These are phyloP conservation scores for Norana najaformis DNA, from an alignment of 2,888 invertebrate species.

Conservation along the genomic window DNA sequence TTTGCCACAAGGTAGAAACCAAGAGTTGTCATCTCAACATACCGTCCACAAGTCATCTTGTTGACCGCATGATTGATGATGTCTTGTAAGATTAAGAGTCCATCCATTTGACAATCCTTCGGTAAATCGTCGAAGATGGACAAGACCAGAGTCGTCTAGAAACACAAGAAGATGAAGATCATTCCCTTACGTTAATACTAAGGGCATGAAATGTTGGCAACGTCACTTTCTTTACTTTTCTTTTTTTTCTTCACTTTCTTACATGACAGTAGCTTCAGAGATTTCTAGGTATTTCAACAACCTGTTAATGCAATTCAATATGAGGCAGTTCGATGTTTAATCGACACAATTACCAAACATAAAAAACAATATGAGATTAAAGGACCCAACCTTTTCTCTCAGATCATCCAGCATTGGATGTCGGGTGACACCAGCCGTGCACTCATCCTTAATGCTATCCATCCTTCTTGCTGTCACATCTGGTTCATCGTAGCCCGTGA, in stretches of 20 bases:
- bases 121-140: slow-evolving; percentile 35
- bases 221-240: too few species aligned
- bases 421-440: neutral
- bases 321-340: too few species aligned
- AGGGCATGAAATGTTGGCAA: too few species aligned
- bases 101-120: slow-evolving; percentile 36
- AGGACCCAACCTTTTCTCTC: neutral
- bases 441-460: neutral
- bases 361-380: too few species aligned
- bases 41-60: slow-evolving; percentile 38
- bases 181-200: neutral
- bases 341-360: too few species aligned
- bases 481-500: neutral
- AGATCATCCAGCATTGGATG: neutral
- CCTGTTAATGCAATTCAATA: too few species aligned
- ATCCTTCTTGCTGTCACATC: neutral
- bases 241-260: too few species aligned
- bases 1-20: too few species aligned
- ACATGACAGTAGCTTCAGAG: too few species aligned
- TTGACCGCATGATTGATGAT: slow-evolving; percentile 35
- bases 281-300: too few species aligned
- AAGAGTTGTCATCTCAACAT: neutral
- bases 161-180: neutral
- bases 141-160: slow-evolving; percentile 8
- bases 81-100: slow-evolving; percentile 38